Evolutionary conservation across 2,888 invertebrate species (phyloP).

Genomic region (Amphimallon solstitiale): DNA sequence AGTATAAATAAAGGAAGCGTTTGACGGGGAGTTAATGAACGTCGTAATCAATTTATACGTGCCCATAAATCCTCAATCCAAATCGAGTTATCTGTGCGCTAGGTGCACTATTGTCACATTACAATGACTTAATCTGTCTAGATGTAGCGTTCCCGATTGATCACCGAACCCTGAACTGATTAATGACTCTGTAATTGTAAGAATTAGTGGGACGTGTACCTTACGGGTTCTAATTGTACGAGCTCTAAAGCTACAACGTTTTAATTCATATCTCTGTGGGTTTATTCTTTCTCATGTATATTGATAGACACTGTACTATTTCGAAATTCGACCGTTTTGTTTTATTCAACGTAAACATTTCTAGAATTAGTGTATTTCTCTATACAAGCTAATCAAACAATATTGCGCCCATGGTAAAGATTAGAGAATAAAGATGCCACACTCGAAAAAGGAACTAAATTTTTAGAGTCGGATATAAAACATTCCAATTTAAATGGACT

Average conservation of each 20-base stretch:
- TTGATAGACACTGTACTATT: too few species aligned
- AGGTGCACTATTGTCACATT: slow-evolving; percentile 38
- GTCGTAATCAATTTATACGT: slow-evolving; percentile 37
- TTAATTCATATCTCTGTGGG: neutral
- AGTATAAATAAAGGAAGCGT: slow-evolving; percentile 33
- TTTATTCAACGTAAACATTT: too few species aligned
- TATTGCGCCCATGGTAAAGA: too few species aligned
- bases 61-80: slow-evolving; percentile 39
- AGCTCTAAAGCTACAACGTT: neutral
- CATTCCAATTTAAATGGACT: too few species aligned
- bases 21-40: slow-evolving; percentile 39
- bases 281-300: too few species aligned
- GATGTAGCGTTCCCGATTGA: slow-evolving; percentile 35
- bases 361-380: too few species aligned
- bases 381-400: too few species aligned
- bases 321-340: too few species aligned
- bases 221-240: slow-evolving; percentile 19
- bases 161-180: slow-evolving; percentile 35
- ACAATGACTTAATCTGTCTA: slow-evolving; percentile 40
- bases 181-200: slow-evolving; percentile 36
- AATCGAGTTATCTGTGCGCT: slow-evolving; percentile 38
- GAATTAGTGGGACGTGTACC: slow-evolving; percentile 35
- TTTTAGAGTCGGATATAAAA: too few species aligned
- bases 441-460: too few species aligned
- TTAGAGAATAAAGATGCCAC: too few species aligned